phyloP scores from a whole-genome alignment of 2,113 vertebrate species.

The Falco punctatus region DNA sequence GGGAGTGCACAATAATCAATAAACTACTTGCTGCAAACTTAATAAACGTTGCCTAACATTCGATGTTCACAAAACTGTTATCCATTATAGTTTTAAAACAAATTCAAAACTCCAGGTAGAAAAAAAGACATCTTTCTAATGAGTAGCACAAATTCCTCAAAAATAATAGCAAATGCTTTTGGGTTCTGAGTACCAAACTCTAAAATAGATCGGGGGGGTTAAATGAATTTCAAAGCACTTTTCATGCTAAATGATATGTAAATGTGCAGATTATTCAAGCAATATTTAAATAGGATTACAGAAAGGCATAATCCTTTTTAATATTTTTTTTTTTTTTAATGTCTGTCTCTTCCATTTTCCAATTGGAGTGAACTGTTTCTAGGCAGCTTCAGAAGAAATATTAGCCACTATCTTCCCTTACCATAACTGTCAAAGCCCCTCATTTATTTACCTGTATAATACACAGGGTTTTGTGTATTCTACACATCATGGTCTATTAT shows the following conservation, averaged over 20 bases:
- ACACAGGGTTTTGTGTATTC: background rate
- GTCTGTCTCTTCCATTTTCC: background rate
- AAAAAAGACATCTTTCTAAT: background rate
- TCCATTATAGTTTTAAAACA: no score
- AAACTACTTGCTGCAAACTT: background rate
- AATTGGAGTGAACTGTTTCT: background rate
- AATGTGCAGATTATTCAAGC: background rate
- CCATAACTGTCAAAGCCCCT: background rate
- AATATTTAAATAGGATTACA: constrained; percentile 33
- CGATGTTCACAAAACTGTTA: background rate
- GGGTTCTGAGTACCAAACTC: background rate
- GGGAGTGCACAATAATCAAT: background rate
- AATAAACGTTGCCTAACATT: background rate
- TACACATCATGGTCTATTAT: background rate
- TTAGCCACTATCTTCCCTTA: background rate
- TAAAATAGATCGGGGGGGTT: background rate
- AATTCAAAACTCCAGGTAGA: background rate
- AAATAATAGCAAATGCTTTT: background rate
- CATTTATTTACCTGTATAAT: background rate
- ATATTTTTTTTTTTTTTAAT: background rate
- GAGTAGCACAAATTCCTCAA: background rate
- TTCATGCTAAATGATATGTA: background rate
- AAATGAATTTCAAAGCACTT: constrained; percentile 1
- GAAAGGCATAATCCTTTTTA: constrained; percentile 8
- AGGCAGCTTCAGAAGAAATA: background rate